A percentile compares a stretch with the other conserved stretches of the same genome.
Evolutionary conservation across 1,140 invertebrate genomes (phyloP).

Genomic region (Drosophila lini): DNA sequence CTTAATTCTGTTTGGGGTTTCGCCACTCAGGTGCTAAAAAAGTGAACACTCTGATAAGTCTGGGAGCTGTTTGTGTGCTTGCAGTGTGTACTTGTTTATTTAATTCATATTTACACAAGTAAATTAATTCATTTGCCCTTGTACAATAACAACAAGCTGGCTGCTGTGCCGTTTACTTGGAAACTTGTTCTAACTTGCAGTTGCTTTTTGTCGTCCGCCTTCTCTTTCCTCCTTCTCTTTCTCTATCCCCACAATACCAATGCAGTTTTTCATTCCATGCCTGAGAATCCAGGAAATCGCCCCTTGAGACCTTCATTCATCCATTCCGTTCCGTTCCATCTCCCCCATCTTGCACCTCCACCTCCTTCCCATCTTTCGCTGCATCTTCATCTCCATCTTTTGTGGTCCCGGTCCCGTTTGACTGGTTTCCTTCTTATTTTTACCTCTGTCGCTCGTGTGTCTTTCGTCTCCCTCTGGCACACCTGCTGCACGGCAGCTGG

Average conservation of each 20-base stretch:
- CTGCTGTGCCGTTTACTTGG: slow-evolving; percentile 19
- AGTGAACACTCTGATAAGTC: slow-evolving; percentile 45
- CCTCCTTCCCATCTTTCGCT: slow-evolving; percentile 26
- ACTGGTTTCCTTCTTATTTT: slow-evolving; percentile 64
- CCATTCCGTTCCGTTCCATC: slow-evolving; percentile 34
- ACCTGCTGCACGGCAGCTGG: slow-evolving; percentile 75
- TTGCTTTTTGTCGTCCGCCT: slow-evolving; percentile 2
- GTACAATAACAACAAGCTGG: slow-evolving; percentile 55
- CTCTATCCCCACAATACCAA: slow-evolving; percentile 39
- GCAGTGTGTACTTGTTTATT: slow-evolving; percentile 59
- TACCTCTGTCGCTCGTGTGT: slow-evolving; percentile 9
- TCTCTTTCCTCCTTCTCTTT: slow-evolving; percentile 14
- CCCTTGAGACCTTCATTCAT: slow-evolving; percentile 55
- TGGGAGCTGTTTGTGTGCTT: slow-evolving; percentile 10
- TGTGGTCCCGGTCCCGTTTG: slow-evolving; percentile 59
- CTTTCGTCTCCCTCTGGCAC: slow-evolving; percentile 26
- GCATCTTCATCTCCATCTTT: slow-evolving; percentile 34
- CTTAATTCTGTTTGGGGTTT: slow-evolving; percentile 52
- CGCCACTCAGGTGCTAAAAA: slow-evolving; percentile 57
- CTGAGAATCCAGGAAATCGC: slow-evolving; percentile 38
- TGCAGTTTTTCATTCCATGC: slow-evolving; percentile 56
- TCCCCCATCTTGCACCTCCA: slow-evolving; percentile 51
- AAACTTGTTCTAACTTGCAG: slow-evolving; percentile 42
- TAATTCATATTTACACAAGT: slow-evolving; percentile 66
- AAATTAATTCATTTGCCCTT: slow-evolving; percentile 76